phyloP scores from a whole-genome alignment of 1,140 invertebrate genomes.

The Camponotus floridanus region DNA sequence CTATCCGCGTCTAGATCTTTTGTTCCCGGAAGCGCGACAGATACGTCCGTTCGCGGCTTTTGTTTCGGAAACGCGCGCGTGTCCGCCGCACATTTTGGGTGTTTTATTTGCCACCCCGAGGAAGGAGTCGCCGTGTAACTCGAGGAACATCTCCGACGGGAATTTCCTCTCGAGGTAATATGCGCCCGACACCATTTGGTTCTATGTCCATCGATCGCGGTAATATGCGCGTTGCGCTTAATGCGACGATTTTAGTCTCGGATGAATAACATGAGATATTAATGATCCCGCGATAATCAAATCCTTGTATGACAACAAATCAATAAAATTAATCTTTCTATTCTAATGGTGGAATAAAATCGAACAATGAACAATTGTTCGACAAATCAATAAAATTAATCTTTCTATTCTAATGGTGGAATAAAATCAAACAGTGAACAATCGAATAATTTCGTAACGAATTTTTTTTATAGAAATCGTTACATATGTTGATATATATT shows the following conservation, averaged over 20 bases:
- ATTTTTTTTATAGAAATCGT: neutral
- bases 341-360: neutral
- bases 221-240: conserved; percentile 18
- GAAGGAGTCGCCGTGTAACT: conserved; percentile 40
- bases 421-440: neutral
- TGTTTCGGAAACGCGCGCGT: conserved; percentile 63
- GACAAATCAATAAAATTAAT: conserved; percentile 34
- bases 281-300: conserved; percentile 20
- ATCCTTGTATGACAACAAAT: conserved; percentile 14
- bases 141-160: conserved; percentile 4
- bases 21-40: conserved; percentile 55
- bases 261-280: conserved; percentile 23
- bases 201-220: conserved; percentile 8
- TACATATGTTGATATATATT: neutral
- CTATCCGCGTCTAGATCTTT: conserved; percentile 54
- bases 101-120: conserved; percentile 62
- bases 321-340: conserved; percentile 21
- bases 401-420: neutral
- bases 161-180: conserved; percentile 51
- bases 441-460: neutral
- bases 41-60: conserved; percentile 52
- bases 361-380: neutral
- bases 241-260: conserved; percentile 27
- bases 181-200: neutral
- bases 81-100: conserved; percentile 29